Evolutionary conservation across 2,113 vertebrate species (phyloP), one percentile per base, ranked within the genome.

Genomic region (Equus przewalskii): DNA sequence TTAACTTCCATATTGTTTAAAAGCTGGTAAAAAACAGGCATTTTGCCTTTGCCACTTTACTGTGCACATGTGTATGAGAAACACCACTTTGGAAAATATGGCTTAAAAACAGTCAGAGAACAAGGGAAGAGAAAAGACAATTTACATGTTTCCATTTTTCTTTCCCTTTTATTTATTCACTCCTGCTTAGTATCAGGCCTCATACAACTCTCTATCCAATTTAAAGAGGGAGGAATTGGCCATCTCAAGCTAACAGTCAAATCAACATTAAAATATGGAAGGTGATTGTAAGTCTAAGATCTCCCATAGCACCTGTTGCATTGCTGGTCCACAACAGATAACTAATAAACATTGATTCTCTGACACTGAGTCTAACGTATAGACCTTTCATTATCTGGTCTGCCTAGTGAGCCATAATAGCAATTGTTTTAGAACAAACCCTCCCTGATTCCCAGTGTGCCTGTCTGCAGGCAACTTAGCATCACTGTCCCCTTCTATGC

Each of bases 1-100:
- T 91, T 91, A 83, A 93, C 65, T 83, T 96, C 33, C 30, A 41
- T 44, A 51, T 22, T 81, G 64, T 70, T 96, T 94, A 72, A 94
- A 94, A 94, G 44, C 56, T 33, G 54, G 72, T 78, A 9, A 85
- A 92, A 73, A 97, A 81, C 6, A 51, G 65, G 44, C 83, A 84
- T 89, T 92, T 97, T 97, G 67, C 92, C 30, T 64, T 73, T n/a
- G 15, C 41, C 65, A 85, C 28, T 97, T 90, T 56, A 33, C 26
- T 96, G 82, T 91, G 73, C 73, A 97, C 87, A 79, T 92, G 95
- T 82, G 84, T 92, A 67, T 60, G 46, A 93, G 49, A 94, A 91
- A 73, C 8, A 91, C 12, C 58, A 69, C 86, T 97, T 96, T 78
- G 28, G 94, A 96, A 95, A 73, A 64, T 70, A 36, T 26, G 41